Percentiles rank a stretch among this genome's conserved stretches.
phyloP scores from a whole-genome alignment of 2,113 vertebrate species.

The Cyanoderma ruficeps region DNA sequence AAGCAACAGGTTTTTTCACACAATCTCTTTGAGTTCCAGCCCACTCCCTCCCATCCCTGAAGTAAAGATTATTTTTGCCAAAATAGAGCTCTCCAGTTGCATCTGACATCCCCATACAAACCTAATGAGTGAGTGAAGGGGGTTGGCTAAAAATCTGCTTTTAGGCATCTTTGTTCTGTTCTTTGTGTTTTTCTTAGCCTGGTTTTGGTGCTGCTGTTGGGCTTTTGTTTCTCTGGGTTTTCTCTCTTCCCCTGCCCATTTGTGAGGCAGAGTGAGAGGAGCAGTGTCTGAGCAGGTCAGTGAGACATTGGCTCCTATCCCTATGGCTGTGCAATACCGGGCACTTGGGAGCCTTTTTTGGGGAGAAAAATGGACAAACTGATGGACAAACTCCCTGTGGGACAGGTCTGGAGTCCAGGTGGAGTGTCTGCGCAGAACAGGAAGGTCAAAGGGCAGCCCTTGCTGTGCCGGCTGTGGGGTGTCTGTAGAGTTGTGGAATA shows the following conservation, averaged over 20 bases:
- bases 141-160: not conserved
- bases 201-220: not conserved
- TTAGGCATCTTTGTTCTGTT: not conserved
- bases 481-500: not conserved
- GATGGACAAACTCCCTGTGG: not conserved
- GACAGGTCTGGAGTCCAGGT: not conserved
- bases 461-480: not conserved
- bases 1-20: not conserved
- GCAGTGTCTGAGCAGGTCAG: not conserved
- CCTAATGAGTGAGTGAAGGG: not conserved
- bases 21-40: not conserved
- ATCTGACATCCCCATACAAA: not conserved
- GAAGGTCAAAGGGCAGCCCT: not conserved
- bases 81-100: not conserved
- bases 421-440: not conserved
- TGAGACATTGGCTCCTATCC: not conserved
- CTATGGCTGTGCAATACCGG: rapidly evolving
- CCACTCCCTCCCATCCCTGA: not conserved
- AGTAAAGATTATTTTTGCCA: not conserved
- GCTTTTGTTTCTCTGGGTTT: not conserved
- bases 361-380: not conserved
- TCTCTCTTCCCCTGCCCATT: not conserved
- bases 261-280: not conserved
- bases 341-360: not conserved
- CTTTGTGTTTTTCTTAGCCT: not conserved